Evolutionary conservation across 2,888 invertebrate species (phyloP).

Genomic region (Drosophila histrio): DNA sequence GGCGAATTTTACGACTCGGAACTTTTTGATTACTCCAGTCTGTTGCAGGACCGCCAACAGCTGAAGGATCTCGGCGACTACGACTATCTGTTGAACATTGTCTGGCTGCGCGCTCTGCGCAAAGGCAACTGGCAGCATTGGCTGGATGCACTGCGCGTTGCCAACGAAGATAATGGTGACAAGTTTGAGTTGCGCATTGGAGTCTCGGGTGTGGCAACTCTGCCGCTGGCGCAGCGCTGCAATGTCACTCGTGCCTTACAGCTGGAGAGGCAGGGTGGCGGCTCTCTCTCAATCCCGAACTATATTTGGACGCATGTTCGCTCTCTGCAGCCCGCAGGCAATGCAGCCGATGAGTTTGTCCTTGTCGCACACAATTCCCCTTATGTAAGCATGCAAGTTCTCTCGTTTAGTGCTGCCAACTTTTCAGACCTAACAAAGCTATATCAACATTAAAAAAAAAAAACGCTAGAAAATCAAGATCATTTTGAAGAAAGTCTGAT

Average conservation of each 20-base stretch:
- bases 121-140: slow-evolving; percentile 40
- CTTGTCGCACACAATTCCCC: slow-evolving; percentile 52
- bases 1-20: slow-evolving; percentile 7
- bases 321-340: slow-evolving; percentile 7
- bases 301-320: slow-evolving; percentile 50
- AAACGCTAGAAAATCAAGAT: too few species aligned
- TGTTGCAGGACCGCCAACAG: slow-evolving; percentile 30
- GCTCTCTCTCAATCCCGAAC: slow-evolving; percentile 23
- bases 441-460: too few species aligned
- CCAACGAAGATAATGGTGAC: not conserved
- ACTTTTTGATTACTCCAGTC: slow-evolving; percentile 32
- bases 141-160: slow-evolving; percentile 27
- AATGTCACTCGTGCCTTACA: slow-evolving; percentile 8
- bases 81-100: slow-evolving; percentile 27
- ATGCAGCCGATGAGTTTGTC: slow-evolving; percentile 37
- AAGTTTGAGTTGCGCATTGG: slow-evolving; percentile 46
- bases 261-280: not conserved
- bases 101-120: slow-evolving; percentile 41
- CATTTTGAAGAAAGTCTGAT: too few species aligned
- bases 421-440: too few species aligned
- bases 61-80: slow-evolving; percentile 4
- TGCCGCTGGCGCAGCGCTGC: slow-evolving; percentile 17
- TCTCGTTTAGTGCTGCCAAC: too few species aligned
- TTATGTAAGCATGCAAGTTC: slow-evolving; percentile 37
- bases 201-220: slow-evolving; percentile 37